A percentile compares a stretch with the other conserved stretches of the same genome.
Conservation (phyloP, 2,888 invertebrate species). For the Agriotes lineatus region DNA sequence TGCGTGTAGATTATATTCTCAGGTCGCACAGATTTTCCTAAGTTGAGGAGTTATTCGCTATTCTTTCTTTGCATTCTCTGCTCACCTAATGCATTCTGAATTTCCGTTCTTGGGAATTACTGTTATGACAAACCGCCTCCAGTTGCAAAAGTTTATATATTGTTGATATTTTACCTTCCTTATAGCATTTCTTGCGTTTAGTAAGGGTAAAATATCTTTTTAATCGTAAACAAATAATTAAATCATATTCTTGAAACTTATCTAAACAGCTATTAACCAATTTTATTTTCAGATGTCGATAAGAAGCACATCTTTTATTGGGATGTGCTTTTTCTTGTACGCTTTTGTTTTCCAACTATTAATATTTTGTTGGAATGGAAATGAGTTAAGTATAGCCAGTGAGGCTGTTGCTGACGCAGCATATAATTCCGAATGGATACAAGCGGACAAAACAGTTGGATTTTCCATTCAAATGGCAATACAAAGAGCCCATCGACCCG, state of each 20-base stretch:
- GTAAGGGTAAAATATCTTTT: too few relatives aligned
- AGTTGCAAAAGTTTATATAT: background rate
- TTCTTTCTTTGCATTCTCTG: too few relatives aligned
- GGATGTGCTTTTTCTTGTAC: constrained; percentile 46
- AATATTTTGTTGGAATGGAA: constrained; percentile 52
- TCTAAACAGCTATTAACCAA: too few relatives aligned
- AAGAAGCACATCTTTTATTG: constrained; percentile 42
- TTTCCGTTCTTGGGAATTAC: too few relatives aligned
- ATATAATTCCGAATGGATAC: constrained; percentile 52
- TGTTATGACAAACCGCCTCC: too few relatives aligned
- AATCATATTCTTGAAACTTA: too few relatives aligned
- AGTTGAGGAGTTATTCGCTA: too few relatives aligned
- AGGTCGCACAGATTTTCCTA: too few relatives aligned
- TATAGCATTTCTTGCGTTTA: background rate
- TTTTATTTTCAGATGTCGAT: constrained; percentile 36
- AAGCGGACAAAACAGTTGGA: constrained; percentile 47
- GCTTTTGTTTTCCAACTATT: constrained; percentile 50
- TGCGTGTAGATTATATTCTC: too few relatives aligned
- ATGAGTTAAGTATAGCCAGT: constrained; percentile 50
- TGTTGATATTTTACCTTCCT: background rate
- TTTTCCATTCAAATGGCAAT: constrained; percentile 62
- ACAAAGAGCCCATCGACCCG: constrained; percentile 67
- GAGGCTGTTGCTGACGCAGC: constrained; percentile 49
- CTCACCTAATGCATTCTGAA: too few relatives aligned
- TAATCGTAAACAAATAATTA: background rate